Conservation (phyloP, 2,797 vertebrate genomes). For the Macropodus opercularis region DNA sequence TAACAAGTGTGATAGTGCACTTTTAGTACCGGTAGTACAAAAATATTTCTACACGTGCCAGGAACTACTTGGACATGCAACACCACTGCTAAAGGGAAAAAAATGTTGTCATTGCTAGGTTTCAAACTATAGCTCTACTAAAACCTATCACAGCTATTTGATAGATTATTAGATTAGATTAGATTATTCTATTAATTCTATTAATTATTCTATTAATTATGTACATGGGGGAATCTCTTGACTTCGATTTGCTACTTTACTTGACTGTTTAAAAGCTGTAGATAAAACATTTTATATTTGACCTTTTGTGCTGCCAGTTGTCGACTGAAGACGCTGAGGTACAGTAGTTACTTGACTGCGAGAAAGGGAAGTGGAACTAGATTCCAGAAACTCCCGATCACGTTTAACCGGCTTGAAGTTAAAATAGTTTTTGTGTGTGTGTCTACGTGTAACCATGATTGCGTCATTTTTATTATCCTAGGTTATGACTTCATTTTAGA, state of each 20-base stretch:
- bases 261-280: conserved; percentile 13
- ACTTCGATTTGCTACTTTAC: no score
- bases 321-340: not conserved
- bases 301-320: conserved; percentile 1
- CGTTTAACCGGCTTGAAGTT: conserved; percentile 32
- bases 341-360: not conserved
- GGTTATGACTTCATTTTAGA: not conserved
- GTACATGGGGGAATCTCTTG: no score
- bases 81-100: not conserved
- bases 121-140: no score
- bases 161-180: no score
- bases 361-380: conserved; percentile 31
- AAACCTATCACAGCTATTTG: no score
- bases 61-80: no score
- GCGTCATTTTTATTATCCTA: not conserved
- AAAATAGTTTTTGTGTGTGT: not conserved
- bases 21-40: not conserved
- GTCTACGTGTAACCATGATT: not conserved
- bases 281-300: not conserved
- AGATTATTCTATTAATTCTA: no score
- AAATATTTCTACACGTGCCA: no score
- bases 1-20: not conserved
- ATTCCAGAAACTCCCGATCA: conserved; percentile 46
- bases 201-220: no score
- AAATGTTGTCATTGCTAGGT: not conserved